Evolutionary conservation across 1,140 invertebrate genomes (phyloP), one percentile per base, ranked within the genome.

Genomic region (Atopsyche davidsoni): DNA sequence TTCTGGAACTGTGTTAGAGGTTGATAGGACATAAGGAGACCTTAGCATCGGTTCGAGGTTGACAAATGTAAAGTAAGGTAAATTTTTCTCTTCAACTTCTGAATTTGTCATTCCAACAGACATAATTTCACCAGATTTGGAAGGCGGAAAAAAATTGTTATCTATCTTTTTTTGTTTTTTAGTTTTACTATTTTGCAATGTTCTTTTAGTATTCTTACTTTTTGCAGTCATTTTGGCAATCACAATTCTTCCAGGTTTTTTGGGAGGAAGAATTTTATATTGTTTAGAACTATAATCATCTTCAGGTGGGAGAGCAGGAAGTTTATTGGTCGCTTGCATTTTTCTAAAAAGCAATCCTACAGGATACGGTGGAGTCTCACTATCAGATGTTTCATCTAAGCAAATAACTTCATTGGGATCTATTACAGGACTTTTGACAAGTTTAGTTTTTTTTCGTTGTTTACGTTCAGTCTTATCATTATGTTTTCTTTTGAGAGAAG

Each of bases 281-380:
- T 39, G 13, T 11, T 18, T n/a, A 3, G 3, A 9, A 44, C 19
- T 28, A 7, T 25, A 25, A 36, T 36, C 35, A 13, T 4, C 13
- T n/a, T 25, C 21, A 25, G 11, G n/a, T n/a, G n/a, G n/a, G n/a
- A n/a, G n/a, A n/a, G n/a, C n/a, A n/a, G n/a, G n/a, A n/a, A n/a
- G n/a, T n/a, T n/a, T n/a, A n/a, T n/a, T n/a, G n/a, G n/a, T n/a
- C 19, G 14, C 35, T 36, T 7, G 43, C 11, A 31, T 4, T 31
- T n/a, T 49, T 22, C 50, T 35, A 34, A 34, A 57, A 34, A 57
- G 47, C n/a, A 57, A 36, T 19, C 55, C 50, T 4, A 57, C 50
- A 16, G 55, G 55, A 45, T 57, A 53, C 23, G 55, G 55, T 4
- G n/a, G n/a, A n/a, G n/a, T n/a, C n/a, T n/a, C n/a, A n/a, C n/a